Base-by-base conservation (phyloP, 53 echinoderm and acorn worm genomes). In the Apostichopus leukothele region DNA sequence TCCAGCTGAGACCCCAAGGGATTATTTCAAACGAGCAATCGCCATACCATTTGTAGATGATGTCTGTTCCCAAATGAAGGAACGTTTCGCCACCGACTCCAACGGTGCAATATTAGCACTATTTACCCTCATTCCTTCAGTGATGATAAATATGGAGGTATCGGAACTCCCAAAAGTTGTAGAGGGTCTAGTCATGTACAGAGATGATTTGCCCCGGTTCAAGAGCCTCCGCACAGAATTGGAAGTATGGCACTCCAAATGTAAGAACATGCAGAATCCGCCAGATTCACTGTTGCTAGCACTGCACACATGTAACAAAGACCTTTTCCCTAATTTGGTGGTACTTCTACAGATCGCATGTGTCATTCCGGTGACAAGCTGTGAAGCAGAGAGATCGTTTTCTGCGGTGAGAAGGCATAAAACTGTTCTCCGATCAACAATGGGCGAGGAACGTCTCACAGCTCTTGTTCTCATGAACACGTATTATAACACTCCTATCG, bases 1-100 rank as follows among this genome's bases (percentile, higher is more conserved):
- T 74, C 87, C 87, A 87, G 87, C 87, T 74, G 74, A 87, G 16
- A 87, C 50, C 60, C 73, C 87, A 53, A 87, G 74, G 87, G 74
- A 87, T 13, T 87, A 73, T 73, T 73, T 74, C 52, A 71, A 74
- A 76, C 76, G 76, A 22, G 76, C 76, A 76, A 76, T 76, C 76
- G 76, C 76, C 76, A 19, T 76, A 76, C 76, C 23, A 39, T 39
- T 39, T 39, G 39, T 39, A 39, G 39, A 39, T 39, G 39, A 39
- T 39, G 39, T 39, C 39, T 39, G 39, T 39, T 39, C 39, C 39
- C 1, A 39, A 39, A 39, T 39, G 39, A 39, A 39, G 39, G 39
- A 87, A 73, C 75, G 74, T 39, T 87, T 87, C 73, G 50, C 87
- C 51, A 23, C 59, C 19, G 26, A 27, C 71, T 55, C 8, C 19